Evolutionary conservation across 2,888 invertebrate species (phyloP).

Genomic region (Orthonychiurus folsomi): DNA sequence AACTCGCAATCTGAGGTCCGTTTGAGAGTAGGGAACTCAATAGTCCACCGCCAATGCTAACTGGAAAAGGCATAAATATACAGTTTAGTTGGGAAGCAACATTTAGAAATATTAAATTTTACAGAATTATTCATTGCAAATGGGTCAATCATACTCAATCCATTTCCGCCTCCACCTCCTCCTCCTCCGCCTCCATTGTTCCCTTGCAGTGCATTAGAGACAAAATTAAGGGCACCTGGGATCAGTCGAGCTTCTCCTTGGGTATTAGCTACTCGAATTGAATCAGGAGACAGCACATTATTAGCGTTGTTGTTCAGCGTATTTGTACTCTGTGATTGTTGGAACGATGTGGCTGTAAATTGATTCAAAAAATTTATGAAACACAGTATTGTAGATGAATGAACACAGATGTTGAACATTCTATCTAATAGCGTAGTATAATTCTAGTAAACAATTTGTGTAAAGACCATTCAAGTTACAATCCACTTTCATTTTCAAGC

Average conservation of each 20-base stretch:
- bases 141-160: constrained; percentile 11
- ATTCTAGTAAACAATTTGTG: no score
- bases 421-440: no score
- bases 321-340: no score
- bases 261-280: constrained; percentile 16
- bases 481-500: no score
- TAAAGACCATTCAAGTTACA: no score
- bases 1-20: constrained; percentile 17
- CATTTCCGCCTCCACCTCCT: constrained; percentile 10
- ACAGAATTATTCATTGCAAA: no score
- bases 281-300: constrained; percentile 14
- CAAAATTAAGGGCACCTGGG: constrained; percentile 20
- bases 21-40: constrained; percentile 17
- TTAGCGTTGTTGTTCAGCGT: constrained; percentile 11
- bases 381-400: no score
- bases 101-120: no score
- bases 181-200: constrained; percentile 14
- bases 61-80: constrained; percentile 5
- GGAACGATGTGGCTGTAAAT: no score
- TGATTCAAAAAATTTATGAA: no score
- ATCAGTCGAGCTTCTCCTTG: constrained; percentile 31
- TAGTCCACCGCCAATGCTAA: constrained; percentile 13
- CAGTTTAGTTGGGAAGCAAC: no score
- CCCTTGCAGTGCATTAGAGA: constrained; percentile 21
- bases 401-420: no score